Base-by-base conservation (phyloP, 1,140 invertebrate genomes). In the Stratiolaelaps scimitus region DNA sequence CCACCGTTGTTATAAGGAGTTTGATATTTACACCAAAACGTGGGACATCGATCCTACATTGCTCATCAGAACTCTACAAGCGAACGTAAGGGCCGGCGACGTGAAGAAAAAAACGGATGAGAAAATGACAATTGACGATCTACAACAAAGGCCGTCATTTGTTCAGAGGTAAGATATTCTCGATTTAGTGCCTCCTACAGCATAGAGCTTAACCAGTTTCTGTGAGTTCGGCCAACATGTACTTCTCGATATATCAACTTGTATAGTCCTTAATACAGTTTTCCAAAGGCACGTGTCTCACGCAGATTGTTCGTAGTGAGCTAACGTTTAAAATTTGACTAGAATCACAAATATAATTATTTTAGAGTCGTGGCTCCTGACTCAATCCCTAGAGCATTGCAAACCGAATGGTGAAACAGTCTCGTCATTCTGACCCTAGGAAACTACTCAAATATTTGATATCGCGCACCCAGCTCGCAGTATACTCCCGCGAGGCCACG, bases 1-100 rank as follows among this genome's bases (percentile, higher is more conserved):
- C 1, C 84, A 89, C 73, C 79, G 87, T 68, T 80, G 81, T 69
- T 87, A n/a, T n/a, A n/a, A n/a, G n/a, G n/a, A n/a, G n/a, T n/a
- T n/a, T n/a, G n/a, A n/a, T n/a, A n/a, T n/a, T 1, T 72, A 73
- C 2, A 78, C 80, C 2, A 80, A 82, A 67, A 81, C 85, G 1
- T 88, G 86, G 86, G 74, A 73, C 7, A 75, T 82, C 66, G 79
- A 83, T 46, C 82, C 83, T 1, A 74, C 79, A 44, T 76, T 78
- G 43, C 74, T 87, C 7, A 80, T 87, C 66, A 74, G 73, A 44
- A 79, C 82, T 6, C 70, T 87, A 2, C 81, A 85, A 75, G 78
- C 80, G 64, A 78, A 70, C 72, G 72, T 71, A 67, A 53, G 46
- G 19, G 65, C 65, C 26, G 69, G 45, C 43, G 45, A 46, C 5